Evolutionary conservation across 1,140 invertebrate genomes (phyloP).

Genomic region (Panonychus citri): DNA sequence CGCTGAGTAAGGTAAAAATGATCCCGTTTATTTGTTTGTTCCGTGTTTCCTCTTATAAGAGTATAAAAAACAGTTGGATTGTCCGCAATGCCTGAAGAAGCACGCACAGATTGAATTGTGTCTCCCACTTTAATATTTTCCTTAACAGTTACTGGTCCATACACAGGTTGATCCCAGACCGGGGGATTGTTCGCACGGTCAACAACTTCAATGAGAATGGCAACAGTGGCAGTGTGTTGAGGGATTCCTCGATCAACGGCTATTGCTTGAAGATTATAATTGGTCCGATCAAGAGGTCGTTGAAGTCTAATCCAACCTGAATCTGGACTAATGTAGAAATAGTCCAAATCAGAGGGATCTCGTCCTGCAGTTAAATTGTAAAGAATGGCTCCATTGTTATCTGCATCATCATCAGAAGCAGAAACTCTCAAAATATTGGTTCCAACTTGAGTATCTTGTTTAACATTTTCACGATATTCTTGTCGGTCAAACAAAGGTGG

Average conservation of each 20-base stretch:
- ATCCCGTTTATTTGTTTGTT: slow-evolving; percentile 82
- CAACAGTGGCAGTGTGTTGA: slow-evolving; percentile 68
- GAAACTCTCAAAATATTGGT: slow-evolving; percentile 79
- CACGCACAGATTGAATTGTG: slow-evolving; percentile 83
- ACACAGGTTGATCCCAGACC: slow-evolving; percentile 71
- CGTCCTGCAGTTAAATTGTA: slow-evolving; percentile 54
- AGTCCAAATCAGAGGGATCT: slow-evolving; percentile 61
- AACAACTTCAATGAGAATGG: slow-evolving; percentile 88
- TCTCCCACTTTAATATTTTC: slow-evolving; percentile 94
- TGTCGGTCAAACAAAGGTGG: slow-evolving; percentile 79
- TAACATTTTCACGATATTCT: slow-evolving; percentile 88
- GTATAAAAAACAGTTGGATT: slow-evolving; percentile 84
- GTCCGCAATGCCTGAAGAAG: slow-evolving; percentile 71
- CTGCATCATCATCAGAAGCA: slow-evolving; percentile 81
- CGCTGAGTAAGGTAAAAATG: slow-evolving; percentile 84
- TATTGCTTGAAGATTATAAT: slow-evolving; percentile 73
- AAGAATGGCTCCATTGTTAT: slow-evolving; percentile 53
- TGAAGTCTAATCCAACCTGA: slow-evolving; percentile 84
- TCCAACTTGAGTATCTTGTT: slow-evolving; percentile 82
- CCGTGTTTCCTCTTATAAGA: slow-evolving; percentile 74
- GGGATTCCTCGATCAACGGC: slow-evolving; percentile 70
- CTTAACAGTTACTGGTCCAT: slow-evolving; percentile 83
- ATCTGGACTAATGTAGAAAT: slow-evolving; percentile 83
- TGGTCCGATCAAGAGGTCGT: slow-evolving; percentile 78
- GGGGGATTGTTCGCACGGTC: slow-evolving; percentile 88